Percentiles rank a stretch among this genome's conserved stretches.
These are phyloP conservation scores for Macrosiphum euphorbiae DNA, from an alignment of 2,888 invertebrate genomes.

Conservation along the genomic window DNA sequence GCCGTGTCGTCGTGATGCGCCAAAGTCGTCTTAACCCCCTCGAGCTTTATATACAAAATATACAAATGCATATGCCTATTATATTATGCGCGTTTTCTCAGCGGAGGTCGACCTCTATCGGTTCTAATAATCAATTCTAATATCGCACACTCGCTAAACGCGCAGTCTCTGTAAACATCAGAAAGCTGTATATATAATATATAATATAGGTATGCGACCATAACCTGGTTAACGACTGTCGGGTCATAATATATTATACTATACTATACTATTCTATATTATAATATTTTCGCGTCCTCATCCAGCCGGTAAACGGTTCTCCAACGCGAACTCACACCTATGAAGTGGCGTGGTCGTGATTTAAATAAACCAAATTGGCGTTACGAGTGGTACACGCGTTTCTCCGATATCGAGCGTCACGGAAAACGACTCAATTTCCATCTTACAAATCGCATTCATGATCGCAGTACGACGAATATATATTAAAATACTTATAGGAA, in stretches of 20 bases:
- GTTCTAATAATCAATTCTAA: constrained; percentile 18
- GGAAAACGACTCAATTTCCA: neutral
- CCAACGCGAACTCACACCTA: neutral
- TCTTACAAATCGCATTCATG: neutral
- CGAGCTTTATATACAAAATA: constrained; percentile 18
- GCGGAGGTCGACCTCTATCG: constrained; percentile 21
- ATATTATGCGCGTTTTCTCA: neutral
- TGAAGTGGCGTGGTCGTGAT: neutral
- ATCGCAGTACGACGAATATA: neutral
- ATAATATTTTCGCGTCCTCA: neutral
- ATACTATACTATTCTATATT: neutral
- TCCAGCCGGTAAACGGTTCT: neutral
- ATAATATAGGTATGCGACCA: neutral
- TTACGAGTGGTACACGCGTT: neutral
- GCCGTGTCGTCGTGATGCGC: neutral
- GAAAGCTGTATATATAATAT: neutral
- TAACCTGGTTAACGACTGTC: neutral
- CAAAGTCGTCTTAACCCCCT: constrained; percentile 20
- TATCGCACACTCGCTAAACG: neutral
- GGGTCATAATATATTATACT: neutral
- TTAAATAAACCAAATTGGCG: constrained; percentile 25
- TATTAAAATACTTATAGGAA: neutral
- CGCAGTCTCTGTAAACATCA: neutral
- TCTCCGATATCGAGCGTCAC: neutral
- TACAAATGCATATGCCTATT: neutral